These are phyloP conservation scores for Neotoxoptera formosana DNA, from an alignment of 1,140 invertebrate genomes.

Conservation along the genomic window DNA sequence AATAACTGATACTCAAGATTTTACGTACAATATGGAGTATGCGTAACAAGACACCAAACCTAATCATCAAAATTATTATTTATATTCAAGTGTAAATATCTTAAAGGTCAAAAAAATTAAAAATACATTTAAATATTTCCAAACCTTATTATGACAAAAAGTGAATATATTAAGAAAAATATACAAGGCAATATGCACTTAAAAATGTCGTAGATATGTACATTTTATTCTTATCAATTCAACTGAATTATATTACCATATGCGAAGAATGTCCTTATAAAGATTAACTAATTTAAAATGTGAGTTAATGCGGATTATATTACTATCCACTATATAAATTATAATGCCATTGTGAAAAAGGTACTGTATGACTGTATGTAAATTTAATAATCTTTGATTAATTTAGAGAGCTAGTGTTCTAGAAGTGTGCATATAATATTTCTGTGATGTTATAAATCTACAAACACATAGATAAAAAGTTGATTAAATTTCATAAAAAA, in stretches of 20 bases:
- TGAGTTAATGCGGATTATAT: neutral
- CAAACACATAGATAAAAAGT: neutral
- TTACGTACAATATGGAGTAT: neutral
- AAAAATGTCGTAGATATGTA: neutral
- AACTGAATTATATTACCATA: neutral
- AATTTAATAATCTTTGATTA: neutral
- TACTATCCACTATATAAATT: neutral
- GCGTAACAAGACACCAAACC: neutral
- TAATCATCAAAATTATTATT: neutral
- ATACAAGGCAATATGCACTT: neutral
- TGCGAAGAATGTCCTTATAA: neutral
- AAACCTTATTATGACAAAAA: neutral
- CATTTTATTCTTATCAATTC: neutral
- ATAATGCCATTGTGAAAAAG: neutral
- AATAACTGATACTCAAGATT: neutral
- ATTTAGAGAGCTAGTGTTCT: neutral
- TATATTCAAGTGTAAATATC: neutral
- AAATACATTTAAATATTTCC: neutral
- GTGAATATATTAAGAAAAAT: neutral
- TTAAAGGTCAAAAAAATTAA: neutral
- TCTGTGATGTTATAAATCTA: neutral
- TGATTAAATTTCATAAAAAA: neutral
- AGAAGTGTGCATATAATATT: neutral
- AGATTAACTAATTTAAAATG: neutral
- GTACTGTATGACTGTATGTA: neutral